Evolutionary conservation across 2,797 vertebrate species (phyloP).

Genomic region (Gallinago stenura): DNA sequence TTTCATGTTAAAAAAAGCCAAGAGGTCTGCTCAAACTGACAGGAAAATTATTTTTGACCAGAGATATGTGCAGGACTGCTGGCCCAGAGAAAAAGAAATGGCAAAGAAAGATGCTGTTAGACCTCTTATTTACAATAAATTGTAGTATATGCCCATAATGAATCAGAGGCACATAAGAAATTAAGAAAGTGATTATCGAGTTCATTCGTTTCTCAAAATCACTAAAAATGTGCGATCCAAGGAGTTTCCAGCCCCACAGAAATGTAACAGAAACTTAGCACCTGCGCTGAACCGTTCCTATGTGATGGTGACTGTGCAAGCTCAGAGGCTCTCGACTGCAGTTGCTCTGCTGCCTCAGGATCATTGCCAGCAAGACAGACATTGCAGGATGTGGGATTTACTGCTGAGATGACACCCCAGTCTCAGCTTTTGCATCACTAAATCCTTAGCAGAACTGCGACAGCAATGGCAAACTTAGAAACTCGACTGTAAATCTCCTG

Average conservation of each 20-base stretch:
- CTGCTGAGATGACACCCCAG: constrained; percentile 66
- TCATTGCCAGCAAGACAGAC: constrained; percentile 16
- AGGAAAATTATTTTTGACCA: background rate
- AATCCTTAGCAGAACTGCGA: constrained; percentile 75
- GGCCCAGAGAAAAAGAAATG: background rate
- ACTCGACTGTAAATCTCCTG: constrained; percentile 62
- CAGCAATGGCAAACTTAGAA: constrained; percentile 65
- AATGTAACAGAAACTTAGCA: background rate
- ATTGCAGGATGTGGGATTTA: constrained; percentile 67
- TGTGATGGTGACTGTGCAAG: background rate
- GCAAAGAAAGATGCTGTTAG: background rate
- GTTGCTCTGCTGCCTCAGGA: constrained; percentile 63
- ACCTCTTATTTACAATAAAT: background rate
- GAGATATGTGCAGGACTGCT: background rate
- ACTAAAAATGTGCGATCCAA: background rate
- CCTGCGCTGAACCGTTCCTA: background rate
- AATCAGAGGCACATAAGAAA: background rate
- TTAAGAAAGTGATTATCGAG: background rate
- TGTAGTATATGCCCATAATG: background rate
- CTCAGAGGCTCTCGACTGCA: background rate
- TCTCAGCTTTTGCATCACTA: constrained; percentile 69
- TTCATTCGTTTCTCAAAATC: background rate
- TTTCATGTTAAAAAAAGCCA: background rate
- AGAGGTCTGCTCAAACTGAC: background rate
- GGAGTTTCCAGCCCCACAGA: background rate